These are phyloP conservation scores for Zaprionus bogoriensis DNA, from an alignment of 2,888 invertebrate genomes.

Conservation along the genomic window DNA sequence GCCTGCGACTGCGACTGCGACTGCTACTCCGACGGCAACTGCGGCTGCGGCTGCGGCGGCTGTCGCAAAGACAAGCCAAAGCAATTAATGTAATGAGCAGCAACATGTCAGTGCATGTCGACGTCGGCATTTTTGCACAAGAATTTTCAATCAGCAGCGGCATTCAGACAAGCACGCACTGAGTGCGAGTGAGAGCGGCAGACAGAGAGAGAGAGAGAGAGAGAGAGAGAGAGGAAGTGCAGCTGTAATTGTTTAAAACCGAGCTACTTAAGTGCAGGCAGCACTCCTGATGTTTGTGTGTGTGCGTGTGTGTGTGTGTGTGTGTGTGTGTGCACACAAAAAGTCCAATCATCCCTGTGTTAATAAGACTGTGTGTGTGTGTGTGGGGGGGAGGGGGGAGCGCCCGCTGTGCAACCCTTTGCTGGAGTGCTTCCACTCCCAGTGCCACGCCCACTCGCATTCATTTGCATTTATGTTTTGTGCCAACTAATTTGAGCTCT, in stretches of 20 bases:
- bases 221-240: constrained; percentile 63
- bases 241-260: constrained; percentile 73
- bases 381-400: not conserved
- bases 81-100: constrained; percentile 78
- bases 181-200: not conserved
- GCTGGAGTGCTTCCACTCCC: constrained; percentile 41
- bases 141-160: constrained; percentile 73
- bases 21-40: not conserved
- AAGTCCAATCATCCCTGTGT: constrained; percentile 74
- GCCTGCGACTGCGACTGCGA: constrained; percentile 1
- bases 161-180: constrained; percentile 53
- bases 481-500: constrained; percentile 75
- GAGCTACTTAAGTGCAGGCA: constrained; percentile 72
- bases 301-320: constrained; percentile 2
- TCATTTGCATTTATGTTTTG: constrained; percentile 77
- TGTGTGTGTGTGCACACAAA: constrained; percentile 58
- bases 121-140: constrained; percentile 78
- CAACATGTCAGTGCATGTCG: constrained; percentile 70
- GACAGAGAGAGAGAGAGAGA: constrained; percentile 7
- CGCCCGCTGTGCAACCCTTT: not conserved
- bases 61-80: constrained; percentile 72
- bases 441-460: constrained; percentile 59
- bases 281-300: no score
- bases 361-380: constrained; percentile 51
- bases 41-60: constrained; percentile 10